A percentile compares a stretch with the other conserved stretches of the same genome.
Conservation (phyloP, 2,113 vertebrate species). For the Sceloporus tristichus region DNA sequence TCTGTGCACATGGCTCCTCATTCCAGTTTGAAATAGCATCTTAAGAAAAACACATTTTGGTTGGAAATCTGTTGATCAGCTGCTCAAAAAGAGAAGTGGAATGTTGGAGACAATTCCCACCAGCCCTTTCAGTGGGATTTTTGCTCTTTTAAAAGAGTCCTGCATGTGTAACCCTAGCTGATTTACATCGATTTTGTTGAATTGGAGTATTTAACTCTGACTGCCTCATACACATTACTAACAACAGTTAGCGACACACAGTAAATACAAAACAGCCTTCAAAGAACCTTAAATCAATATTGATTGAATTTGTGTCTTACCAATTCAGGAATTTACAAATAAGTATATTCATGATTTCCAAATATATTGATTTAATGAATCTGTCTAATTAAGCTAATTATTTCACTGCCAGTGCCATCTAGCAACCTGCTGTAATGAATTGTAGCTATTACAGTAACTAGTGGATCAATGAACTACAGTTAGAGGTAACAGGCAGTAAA, state of each 20-base stretch:
- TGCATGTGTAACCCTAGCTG: too few relatives aligned
- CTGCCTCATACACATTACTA: not conserved
- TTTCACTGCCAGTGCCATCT: not conserved
- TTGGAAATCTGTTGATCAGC: not conserved
- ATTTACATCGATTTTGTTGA: not conserved
- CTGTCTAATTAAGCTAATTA: slow-evolving; percentile 14
- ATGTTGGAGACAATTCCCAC: not conserved
- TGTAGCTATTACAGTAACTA: not conserved
- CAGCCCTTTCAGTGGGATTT: not conserved
- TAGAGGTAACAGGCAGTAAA: not conserved
- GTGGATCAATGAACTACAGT: not conserved
- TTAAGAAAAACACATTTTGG: not conserved
- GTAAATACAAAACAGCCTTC: not conserved
- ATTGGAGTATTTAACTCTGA: not conserved
- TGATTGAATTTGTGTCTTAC: not conserved
- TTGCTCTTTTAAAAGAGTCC: not conserved
- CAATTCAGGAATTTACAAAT: not conserved
- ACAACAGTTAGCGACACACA: not conserved
- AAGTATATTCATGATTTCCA: slow-evolving; percentile 8
- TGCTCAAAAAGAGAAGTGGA: too few relatives aligned
- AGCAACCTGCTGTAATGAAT: not conserved
- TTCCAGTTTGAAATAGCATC: not conserved
- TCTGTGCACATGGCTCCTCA: not conserved
- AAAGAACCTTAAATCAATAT: not conserved
- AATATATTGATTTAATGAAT: slow-evolving; percentile 17